Evolutionary conservation across 1,140 invertebrate genomes (phyloP).

Genomic region (Zaprionus gabonicus): DNA sequence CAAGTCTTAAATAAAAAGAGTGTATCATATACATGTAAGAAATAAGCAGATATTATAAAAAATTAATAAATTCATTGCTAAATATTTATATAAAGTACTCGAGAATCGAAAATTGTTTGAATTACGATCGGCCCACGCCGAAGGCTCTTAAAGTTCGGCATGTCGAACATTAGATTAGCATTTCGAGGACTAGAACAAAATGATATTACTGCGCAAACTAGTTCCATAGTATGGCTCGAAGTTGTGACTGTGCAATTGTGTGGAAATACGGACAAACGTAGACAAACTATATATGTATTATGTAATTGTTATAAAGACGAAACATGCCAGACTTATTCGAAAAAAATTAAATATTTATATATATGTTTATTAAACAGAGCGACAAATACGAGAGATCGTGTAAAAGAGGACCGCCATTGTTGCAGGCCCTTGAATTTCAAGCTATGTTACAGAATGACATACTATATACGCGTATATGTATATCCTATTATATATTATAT

Average conservation of each 20-base stretch:
- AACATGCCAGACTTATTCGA: slow-evolving; percentile 28
- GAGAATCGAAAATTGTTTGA: slow-evolving; percentile 48
- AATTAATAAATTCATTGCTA: slow-evolving; percentile 70
- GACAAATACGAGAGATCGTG: slow-evolving; percentile 78
- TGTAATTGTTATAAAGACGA: background rate
- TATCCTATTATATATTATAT: slow-evolving; percentile 8
- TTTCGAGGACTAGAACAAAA: slow-evolving; percentile 40
- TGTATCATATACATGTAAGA: slow-evolving; percentile 8
- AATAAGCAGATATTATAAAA: slow-evolving; percentile 19
- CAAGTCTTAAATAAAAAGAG: slow-evolving; percentile 45
- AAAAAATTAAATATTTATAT: slow-evolving; percentile 21
- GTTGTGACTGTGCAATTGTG: slow-evolving; percentile 15
- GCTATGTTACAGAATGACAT: slow-evolving; percentile 58
- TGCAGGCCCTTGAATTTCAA: slow-evolving; percentile 61
- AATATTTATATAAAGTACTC: slow-evolving; percentile 45
- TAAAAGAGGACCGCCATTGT: slow-evolving; percentile 59
- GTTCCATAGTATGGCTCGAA: slow-evolving; percentile 24
- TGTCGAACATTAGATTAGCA: slow-evolving; percentile 13
- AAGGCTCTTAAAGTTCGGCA: slow-evolving; percentile 28
- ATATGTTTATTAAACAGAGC: slow-evolving; percentile 53
- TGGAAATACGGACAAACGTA: slow-evolving; percentile 45
- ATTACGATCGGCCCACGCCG: slow-evolving; percentile 47
- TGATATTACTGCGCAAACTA: slow-evolving; percentile 29
- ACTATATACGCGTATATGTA: slow-evolving; percentile 7
- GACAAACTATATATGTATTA: slow-evolving; percentile 29